phyloP scores from a whole-genome alignment of 2,113 vertebrate genomes.

The Muntiacus reevesi region DNA sequence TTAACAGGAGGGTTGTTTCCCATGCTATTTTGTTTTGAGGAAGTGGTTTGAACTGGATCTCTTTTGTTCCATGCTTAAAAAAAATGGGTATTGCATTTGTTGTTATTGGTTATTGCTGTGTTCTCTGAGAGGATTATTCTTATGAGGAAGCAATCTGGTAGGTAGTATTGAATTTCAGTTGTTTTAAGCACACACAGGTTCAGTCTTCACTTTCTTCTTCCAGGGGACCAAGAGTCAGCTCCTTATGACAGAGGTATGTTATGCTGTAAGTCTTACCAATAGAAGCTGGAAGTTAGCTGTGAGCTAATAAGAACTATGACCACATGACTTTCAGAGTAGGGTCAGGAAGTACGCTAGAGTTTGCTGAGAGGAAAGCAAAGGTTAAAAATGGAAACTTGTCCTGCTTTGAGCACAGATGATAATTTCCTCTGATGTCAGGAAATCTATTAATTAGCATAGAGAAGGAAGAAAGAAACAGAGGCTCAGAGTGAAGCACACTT shows the following conservation, averaged over 20 bases:
- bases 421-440: not conserved
- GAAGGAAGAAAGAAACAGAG: not conserved
- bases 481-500: not conserved
- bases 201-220: constrained; percentile 22
- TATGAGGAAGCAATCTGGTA: constrained; percentile 7
- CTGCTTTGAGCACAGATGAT: not conserved
- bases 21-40: not conserved
- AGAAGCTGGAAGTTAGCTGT: not conserved
- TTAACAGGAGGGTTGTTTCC: not conserved
- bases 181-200: not conserved
- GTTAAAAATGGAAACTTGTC: not conserved
- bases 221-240: not conserved
- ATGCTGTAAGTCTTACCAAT: not conserved
- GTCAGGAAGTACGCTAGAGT: not conserved
- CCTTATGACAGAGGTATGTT: constrained; percentile 39
- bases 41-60: not conserved
- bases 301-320: not conserved
- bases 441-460: not conserved
- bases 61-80: not conserved
- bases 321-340: not conserved
- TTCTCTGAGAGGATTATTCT: constrained; percentile 20
- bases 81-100: constrained; percentile 3
- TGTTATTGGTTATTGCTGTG: not conserved
- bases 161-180: not conserved
- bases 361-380: not conserved